Percentiles rank a stretch among this genome's conserved stretches.
These are phyloP conservation scores for Habroteleia sp. DNA, from an alignment of 2,888 invertebrate species.

Conservation along the genomic window DNA sequence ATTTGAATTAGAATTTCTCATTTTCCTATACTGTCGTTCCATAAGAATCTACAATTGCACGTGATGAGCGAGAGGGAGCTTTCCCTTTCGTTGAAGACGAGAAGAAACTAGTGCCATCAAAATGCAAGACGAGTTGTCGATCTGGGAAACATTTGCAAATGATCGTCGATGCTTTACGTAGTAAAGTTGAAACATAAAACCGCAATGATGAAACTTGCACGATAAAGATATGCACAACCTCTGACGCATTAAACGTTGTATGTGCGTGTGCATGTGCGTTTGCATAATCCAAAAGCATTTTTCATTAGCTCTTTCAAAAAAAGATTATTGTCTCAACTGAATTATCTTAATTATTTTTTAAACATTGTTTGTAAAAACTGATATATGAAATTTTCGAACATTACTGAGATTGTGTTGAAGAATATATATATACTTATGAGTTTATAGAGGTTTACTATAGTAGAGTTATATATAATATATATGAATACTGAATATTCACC, in stretches of 20 bases:
- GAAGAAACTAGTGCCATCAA: conserved; percentile 55
- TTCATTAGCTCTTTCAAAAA: too few relatives aligned
- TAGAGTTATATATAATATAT: too few relatives aligned
- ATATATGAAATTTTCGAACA: too few relatives aligned
- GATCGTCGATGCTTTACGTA: conserved; percentile 58
- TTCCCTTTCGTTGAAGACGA: conserved; percentile 57
- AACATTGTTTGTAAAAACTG: too few relatives aligned
- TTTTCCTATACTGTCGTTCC: conserved; percentile 23
- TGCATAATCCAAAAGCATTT: neutral
- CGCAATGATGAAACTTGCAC: conserved; percentile 37
- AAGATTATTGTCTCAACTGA: too few relatives aligned
- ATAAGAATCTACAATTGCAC: conserved; percentile 44
- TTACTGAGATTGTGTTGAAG: too few relatives aligned
- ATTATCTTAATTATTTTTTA: too few relatives aligned
- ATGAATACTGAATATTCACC: too few relatives aligned
- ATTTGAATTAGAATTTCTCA: conserved; percentile 29
- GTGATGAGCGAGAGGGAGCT: conserved; percentile 40
- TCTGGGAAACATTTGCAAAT: conserved; percentile 65
- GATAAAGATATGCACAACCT: conserved; percentile 20
- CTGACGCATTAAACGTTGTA: too few relatives aligned
- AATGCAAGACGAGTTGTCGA: conserved; percentile 59
- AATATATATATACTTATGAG: too few relatives aligned
- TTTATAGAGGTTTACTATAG: too few relatives aligned
- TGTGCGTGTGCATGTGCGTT: too few relatives aligned
- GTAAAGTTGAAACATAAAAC: conserved; percentile 59